Evolutionary conservation across 2,113 vertebrate genomes (phyloP), one percentile per base, ranked within the genome.

Genomic region (Tragelaphus scriptus): DNA sequence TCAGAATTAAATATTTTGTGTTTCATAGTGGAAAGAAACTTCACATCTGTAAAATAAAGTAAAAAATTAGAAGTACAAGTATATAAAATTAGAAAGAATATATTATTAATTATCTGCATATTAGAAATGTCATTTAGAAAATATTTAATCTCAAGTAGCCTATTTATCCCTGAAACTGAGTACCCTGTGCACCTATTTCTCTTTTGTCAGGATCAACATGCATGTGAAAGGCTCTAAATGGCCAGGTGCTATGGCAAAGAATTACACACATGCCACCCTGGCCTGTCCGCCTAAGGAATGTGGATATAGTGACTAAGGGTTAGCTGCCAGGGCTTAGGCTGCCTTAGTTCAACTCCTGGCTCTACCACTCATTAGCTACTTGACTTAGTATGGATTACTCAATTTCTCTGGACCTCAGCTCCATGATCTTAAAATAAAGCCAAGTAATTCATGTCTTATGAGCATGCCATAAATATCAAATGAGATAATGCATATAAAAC

Each of bases 401-500:
- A 75, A 87, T 58, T 51, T 95, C 63, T 88, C 51, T 51, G 36
- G 12, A 84, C 32, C 30, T 84, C 88, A 79, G 23, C 40, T 95
- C 59, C 15, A 36, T 55, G 85, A 91, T 95, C 36, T 88, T 96
- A 96, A 97, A 90, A 92, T 90, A 92, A 95, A 95, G 32, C 23
- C 71, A 90, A 81, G 16, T 90, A 95, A 90, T 85, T 94, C 61
- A 91, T 85, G 36, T 65, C 40, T 85, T 81, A 89, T 49, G 15
- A 96, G 68, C 40, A 68, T 92, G 5, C 30, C 58, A 92, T 93
- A 97, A 95, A 82, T 94, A 95, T 85, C 55, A 94, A 96, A 94
- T 77, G 65, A 95, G 44, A 71, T 71, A 95, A 92, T 91, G 28
- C 53, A 91, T 63, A 94, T 75, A 92, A 90, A 91, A 88, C 53